Conservation (phyloP, 2,113 vertebrate species). For the Menidia beryllina region DNA sequence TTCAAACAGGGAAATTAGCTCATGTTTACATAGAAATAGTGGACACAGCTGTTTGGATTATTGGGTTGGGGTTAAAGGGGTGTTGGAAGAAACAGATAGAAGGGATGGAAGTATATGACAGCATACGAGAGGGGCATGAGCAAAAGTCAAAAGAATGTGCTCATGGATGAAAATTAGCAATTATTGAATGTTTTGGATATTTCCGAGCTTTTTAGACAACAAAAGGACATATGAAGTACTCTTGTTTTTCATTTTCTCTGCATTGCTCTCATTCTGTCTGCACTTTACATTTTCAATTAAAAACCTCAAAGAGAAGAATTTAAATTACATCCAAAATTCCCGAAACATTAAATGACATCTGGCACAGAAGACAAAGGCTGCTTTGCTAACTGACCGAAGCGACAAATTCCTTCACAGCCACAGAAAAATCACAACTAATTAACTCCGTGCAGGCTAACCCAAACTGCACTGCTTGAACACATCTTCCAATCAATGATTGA, state of each 20-base stretch:
- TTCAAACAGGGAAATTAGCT: constrained; percentile 44
- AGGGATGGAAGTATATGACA: constrained; percentile 1
- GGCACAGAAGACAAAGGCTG: neutral
- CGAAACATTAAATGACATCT: neutral
- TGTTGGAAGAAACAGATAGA: neutral
- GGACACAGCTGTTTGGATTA: constrained; percentile 42
- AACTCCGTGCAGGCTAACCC: constrained; percentile 19
- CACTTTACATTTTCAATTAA: neutral
- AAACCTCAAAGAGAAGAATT: neutral
- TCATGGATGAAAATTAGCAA: neutral
- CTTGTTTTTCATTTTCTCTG: neutral
- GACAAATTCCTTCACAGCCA: constrained; percentile 20
- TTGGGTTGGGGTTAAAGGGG: neutral
- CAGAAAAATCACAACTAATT: constrained; percentile 34
- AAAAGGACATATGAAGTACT: neutral
- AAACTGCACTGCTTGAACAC: neutral
- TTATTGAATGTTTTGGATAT: too few species aligned
- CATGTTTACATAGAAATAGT: constrained; percentile 51
- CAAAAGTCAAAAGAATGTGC: neutral
- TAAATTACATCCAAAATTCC: neutral
- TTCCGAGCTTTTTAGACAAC: neutral
- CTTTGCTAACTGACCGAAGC: neutral
- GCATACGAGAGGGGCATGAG: neutral
- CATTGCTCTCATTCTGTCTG: neutral
- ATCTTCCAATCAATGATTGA: constrained; percentile 56